phyloP scores from a whole-genome alignment of 2,113 vertebrate genomes.

The Benitochromis conjunctus region DNA sequence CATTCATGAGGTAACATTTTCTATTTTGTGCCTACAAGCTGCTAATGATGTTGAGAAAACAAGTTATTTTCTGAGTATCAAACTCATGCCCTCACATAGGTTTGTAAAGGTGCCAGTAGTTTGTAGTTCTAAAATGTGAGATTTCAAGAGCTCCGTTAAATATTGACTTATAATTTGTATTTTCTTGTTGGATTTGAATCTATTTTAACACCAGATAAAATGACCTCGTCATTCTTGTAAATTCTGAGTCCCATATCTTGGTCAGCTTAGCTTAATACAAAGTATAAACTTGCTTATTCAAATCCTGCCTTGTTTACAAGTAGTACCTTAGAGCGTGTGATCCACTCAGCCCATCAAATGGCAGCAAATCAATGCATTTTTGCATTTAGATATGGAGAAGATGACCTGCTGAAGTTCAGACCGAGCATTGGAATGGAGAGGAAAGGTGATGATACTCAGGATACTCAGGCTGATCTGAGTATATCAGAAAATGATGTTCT shows the following conservation, averaged over 20 bases:
- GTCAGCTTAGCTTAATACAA: not conserved
- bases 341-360: not conserved
- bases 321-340: fast-evolving
- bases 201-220: fast-evolving
- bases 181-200: not conserved
- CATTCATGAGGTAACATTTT: too few species aligned
- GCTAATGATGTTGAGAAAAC: not conserved
- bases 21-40: not conserved
- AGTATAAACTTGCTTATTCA: not conserved
- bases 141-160: not conserved
- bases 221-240: not conserved
- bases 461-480: not conserved
- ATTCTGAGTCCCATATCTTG: not conserved
- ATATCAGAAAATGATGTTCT: not conserved
- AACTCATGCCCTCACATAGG: not conserved
- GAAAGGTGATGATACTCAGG: fast-evolving
- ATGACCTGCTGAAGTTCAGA: not conserved
- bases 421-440: not conserved
- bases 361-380: not conserved
- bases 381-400: not conserved
- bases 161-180: not conserved
- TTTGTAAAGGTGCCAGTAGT: not conserved
- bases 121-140: too few species aligned
- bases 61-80: not conserved
- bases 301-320: not conserved